These are phyloP conservation scores for Pseudomyrmex sp. DNA, from an alignment of 1,140 invertebrate species.

Conservation along the genomic window DNA sequence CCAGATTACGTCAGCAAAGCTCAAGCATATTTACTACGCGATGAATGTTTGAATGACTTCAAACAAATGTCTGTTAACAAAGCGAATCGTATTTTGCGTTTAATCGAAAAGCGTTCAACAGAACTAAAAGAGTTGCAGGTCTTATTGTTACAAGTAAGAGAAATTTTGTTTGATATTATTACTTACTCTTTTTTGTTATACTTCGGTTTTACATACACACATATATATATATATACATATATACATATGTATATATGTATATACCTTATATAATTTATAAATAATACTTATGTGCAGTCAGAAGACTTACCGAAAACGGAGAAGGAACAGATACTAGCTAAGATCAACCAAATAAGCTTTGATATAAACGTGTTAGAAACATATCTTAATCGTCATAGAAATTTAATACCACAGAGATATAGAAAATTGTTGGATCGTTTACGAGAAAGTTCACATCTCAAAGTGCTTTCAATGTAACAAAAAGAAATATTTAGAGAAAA, in stretches of 20 bases:
- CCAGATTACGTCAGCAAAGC: constrained; percentile 75
- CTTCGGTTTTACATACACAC: neutral
- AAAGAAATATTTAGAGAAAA: neutral
- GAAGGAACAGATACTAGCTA: constrained; percentile 80
- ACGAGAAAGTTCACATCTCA: constrained; percentile 51
- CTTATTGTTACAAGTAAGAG: constrained; percentile 71
- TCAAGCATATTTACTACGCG: constrained; percentile 81
- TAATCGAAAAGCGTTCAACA: constrained; percentile 82
- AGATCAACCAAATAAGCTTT: constrained; percentile 81
- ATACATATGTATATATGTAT: no score
- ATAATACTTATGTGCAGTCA: constrained; percentile 63
- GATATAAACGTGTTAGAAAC: constrained; percentile 82
- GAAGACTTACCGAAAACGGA: constrained; percentile 80
- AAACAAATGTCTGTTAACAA: constrained; percentile 84
- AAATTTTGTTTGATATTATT: neutral
- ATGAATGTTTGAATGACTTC: constrained; percentile 86
- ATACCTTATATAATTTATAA: constrained; percentile 11
- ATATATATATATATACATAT: no score
- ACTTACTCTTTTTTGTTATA: neutral
- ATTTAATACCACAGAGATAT: constrained; percentile 79
- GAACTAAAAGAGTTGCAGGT: constrained; percentile 68
- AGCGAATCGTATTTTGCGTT: constrained; percentile 85
- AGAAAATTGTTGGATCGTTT: constrained; percentile 68
- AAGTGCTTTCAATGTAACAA: constrained; percentile 11
- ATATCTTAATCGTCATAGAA: constrained; percentile 80